Evolutionary conservation across 1,140 invertebrate genomes (phyloP).

Genomic region (Cherax quadricarinatus): DNA sequence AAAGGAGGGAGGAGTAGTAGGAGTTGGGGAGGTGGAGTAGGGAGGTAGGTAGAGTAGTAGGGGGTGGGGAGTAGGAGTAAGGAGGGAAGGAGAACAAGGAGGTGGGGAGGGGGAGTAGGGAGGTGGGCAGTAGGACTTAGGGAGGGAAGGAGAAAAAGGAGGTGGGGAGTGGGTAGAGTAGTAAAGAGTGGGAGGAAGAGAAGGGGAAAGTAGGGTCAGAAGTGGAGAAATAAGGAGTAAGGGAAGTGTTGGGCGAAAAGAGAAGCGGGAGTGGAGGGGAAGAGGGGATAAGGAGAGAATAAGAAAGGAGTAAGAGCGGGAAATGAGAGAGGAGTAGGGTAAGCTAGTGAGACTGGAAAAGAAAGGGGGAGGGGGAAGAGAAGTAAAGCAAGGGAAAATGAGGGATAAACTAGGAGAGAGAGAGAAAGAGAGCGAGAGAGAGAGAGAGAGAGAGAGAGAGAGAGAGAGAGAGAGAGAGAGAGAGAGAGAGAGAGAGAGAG

Average conservation of each 20-base stretch:
- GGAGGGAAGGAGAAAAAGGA: too few relatives aligned
- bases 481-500: too few relatives aligned
- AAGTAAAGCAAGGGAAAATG: too few relatives aligned
- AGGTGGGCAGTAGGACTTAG: neutral
- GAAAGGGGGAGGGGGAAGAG: neutral
- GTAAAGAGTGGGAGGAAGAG: neutral
- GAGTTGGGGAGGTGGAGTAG: neutral
- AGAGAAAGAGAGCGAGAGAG: neutral
- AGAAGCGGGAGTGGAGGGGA: neutral
- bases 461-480: too few relatives aligned
- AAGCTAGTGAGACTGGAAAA: too few relatives aligned
- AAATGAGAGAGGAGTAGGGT: neutral
- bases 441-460: neutral
- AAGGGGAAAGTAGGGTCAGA: neutral
- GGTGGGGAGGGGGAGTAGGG: neutral
- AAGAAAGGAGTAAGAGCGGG: neutral
- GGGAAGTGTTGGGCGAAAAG: neutral
- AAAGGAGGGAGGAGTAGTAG: neutral
- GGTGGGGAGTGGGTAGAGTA: too few relatives aligned
- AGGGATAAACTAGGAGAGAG: neutral
- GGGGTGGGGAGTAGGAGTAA: neutral
- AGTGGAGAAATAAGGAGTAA: neutral
- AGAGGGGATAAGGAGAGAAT: neutral
- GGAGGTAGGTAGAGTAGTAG: neutral
- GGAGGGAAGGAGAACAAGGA: neutral